Conservation (phyloP, 2,113 vertebrate genomes). For the Chaenogobius annularis region DNA sequence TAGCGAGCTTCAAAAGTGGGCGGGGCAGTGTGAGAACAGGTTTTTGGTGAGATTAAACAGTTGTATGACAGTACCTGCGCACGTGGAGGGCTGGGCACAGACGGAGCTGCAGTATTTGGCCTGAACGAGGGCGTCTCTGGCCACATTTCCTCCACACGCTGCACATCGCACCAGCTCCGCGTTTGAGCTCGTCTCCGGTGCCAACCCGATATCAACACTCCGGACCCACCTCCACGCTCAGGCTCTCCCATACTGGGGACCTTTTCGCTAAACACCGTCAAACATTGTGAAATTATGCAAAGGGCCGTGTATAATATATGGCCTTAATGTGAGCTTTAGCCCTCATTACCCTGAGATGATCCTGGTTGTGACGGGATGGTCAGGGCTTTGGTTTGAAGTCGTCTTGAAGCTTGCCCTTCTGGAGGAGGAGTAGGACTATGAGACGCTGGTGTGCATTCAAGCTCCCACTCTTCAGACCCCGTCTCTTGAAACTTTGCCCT, state of each 20-base stretch:
- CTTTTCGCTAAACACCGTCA: conserved; percentile 55
- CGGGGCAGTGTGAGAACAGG: too few relatives aligned
- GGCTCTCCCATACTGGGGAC: conserved; percentile 50
- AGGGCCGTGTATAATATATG: too few relatives aligned
- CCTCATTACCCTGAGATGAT: conserved; percentile 52
- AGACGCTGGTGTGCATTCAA: conserved; percentile 63
- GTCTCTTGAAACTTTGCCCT: conserved; percentile 76
- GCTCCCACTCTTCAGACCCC: conserved; percentile 41
- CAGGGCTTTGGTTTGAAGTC: conserved; percentile 20
- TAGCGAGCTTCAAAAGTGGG: too few relatives aligned
- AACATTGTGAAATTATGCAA: not conserved
- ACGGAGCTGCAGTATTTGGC: conserved; percentile 76
- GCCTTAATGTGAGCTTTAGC: not conserved
- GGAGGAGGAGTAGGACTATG: conserved; percentile 74
- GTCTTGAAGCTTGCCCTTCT: conserved; percentile 56
- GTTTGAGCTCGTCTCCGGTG: conserved; percentile 40
- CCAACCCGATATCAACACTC: conserved; percentile 57
- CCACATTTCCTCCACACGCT: conserved; percentile 65
- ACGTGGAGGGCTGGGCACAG: conserved; percentile 80
- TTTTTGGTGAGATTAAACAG: not conserved
- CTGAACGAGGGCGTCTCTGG: conserved; percentile 76
- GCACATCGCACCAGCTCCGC: conserved; percentile 68
- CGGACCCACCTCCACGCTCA: conserved; percentile 58
- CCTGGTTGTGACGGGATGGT: conserved; percentile 39
- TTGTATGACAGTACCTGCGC: conserved; percentile 68